phyloP scores from a whole-genome alignment of 1,140 invertebrate species.

The Bacillus rossius region DNA sequence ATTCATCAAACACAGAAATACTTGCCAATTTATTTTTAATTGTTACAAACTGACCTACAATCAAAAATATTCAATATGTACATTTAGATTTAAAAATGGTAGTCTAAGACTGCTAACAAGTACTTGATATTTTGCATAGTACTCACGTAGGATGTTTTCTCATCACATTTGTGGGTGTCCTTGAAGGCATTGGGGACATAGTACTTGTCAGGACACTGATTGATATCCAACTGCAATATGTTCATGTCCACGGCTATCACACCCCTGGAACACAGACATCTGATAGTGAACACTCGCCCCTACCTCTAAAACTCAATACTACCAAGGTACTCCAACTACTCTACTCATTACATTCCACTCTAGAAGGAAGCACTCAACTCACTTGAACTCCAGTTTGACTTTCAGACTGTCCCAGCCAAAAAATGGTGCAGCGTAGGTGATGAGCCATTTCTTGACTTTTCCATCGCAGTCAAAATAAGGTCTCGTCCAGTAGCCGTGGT shows the following conservation, averaged over 20 bases:
- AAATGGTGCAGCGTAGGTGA: constrained; percentile 93
- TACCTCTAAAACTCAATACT: no score
- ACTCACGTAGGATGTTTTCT: constrained; percentile 88
- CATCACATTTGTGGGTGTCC: constrained; percentile 91
- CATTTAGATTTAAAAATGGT: no score
- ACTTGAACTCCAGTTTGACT: constrained; percentile 91
- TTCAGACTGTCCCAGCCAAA: constrained; percentile 94
- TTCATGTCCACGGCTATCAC: constrained; percentile 91
- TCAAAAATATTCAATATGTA: no score
- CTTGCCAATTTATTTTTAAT: no score
- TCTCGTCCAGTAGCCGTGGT: constrained; percentile 88
- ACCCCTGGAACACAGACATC: constrained; percentile 65
- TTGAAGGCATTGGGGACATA: constrained; percentile 92
- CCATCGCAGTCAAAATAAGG: constrained; percentile 94
- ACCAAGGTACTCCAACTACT: no score
- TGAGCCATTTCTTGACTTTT: constrained; percentile 88
- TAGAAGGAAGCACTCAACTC: constrained; percentile 42
- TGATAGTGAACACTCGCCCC: no score
- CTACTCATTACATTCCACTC: no score
- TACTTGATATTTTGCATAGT: background rate
- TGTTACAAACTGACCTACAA: no score
- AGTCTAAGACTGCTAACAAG: background rate
- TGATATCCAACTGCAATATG: constrained; percentile 85
- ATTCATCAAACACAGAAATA: no score
- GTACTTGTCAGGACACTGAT: constrained; percentile 90